phyloP scores from a whole-genome alignment of 1,140 invertebrate species.

The Caenorhabditis briggsae region DNA sequence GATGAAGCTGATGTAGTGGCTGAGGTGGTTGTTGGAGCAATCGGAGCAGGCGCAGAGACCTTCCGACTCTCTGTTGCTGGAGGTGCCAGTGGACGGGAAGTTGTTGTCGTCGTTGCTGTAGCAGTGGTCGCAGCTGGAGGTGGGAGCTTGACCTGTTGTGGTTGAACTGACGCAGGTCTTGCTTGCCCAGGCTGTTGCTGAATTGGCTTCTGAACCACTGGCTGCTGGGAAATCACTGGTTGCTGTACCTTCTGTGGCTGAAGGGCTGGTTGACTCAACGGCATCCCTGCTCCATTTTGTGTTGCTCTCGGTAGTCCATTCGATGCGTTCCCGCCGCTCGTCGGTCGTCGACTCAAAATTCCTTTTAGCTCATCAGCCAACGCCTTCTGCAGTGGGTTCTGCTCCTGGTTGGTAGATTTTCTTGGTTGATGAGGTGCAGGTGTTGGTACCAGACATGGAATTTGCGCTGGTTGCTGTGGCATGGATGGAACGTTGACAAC shows the following conservation, averaged over 20 bases:
- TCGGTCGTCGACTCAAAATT: not conserved
- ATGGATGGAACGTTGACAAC: not conserved
- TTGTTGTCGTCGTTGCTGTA: not conserved
- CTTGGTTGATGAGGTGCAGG: not conserved
- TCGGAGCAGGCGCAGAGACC: not conserved
- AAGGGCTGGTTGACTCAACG: not conserved
- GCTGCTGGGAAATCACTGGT: not conserved
- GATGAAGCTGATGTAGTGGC: not conserved
- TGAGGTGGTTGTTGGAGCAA: not conserved
- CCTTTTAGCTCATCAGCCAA: constrained; percentile 18
- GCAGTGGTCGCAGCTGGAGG: not conserved
- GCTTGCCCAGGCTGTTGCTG: not conserved
- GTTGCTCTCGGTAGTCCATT: not conserved
- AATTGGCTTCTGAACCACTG: not conserved
- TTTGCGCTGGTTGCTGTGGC: not conserved
- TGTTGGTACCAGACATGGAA: constrained; percentile 27
- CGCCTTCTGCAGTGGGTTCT: constrained; percentile 8
- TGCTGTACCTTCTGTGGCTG: not conserved
- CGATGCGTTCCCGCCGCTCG: not conserved
- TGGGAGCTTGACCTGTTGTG: constrained; percentile 2
- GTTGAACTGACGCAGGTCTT: not conserved
- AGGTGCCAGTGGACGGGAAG: not conserved
- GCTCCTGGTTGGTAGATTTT: not conserved
- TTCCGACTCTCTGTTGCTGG: not conserved
- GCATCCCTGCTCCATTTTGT: not conserved